These are phyloP conservation scores for Ramphastos sulfuratus DNA, from an alignment of 2,113 vertebrate genomes.

Conservation along the genomic window DNA sequence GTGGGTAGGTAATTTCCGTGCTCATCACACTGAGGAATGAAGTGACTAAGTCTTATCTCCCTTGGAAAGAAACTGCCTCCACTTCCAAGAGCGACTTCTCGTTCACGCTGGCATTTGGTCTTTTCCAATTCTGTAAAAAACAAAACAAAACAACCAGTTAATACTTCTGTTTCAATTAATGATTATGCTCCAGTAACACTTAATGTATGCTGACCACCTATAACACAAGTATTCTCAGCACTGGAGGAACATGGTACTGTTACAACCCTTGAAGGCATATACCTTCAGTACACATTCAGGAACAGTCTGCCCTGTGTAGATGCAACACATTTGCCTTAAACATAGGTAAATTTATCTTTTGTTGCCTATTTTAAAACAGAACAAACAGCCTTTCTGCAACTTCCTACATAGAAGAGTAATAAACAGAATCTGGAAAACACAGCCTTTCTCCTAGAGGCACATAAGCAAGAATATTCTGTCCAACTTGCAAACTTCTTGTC, in stretches of 20 bases:
- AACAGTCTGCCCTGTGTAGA: neutral
- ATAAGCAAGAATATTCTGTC: neutral
- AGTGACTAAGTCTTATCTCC: conserved; percentile 67
- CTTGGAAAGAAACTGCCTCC: conserved; percentile 1
- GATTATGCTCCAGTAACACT: neutral
- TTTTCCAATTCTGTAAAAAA: conserved; percentile 75
- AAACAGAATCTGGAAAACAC: neutral
- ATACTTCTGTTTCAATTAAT: neutral
- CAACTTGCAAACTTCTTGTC: neutral
- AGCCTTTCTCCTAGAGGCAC: neutral
- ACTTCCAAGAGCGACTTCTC: conserved; percentile 73
- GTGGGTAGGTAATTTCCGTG: conserved; percentile 83
- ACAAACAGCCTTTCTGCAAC: neutral
- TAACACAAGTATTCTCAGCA: neutral
- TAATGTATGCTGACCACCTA: neutral
- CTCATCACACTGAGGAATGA: conserved; percentile 85
- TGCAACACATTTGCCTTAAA: neutral
- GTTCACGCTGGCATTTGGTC: conserved; percentile 83
- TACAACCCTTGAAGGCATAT: neutral
- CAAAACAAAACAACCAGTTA: neutral
- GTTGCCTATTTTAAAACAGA: neutral
- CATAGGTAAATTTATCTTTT: neutral
- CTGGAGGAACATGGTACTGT: neutral
- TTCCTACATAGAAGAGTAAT: neutral
- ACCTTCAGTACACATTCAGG: neutral